phyloP scores from a whole-genome alignment of 2,888 invertebrate genomes.

The Schizotus pectinicornis region DNA sequence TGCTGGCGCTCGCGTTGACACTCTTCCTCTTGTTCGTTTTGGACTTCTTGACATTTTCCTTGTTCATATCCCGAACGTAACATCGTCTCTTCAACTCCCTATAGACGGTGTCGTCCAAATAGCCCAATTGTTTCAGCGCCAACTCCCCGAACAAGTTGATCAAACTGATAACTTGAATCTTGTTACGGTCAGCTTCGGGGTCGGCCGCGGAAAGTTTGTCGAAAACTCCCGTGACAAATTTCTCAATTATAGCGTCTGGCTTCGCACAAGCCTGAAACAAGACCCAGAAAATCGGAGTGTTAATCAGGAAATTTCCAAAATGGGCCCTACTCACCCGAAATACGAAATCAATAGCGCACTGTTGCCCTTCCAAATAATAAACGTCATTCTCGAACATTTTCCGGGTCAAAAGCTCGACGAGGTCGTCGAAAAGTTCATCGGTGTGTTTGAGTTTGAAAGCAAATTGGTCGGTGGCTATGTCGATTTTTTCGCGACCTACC shows the following conservation, averaged over 20 bases:
- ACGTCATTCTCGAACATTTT: conserved; percentile 60
- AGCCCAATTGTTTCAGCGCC: conserved; percentile 79
- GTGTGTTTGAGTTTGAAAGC: conserved; percentile 55
- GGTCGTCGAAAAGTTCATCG: conserved; percentile 64
- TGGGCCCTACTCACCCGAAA: conserved; percentile 62
- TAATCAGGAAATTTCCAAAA: neutral
- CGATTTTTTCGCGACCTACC: conserved; percentile 54
- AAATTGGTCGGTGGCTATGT: conserved; percentile 48
- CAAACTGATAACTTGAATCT: conserved; percentile 2
- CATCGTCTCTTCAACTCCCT: conserved; percentile 73
- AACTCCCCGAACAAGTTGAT: conserved; percentile 60
- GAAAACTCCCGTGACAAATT: too few relatives aligned
- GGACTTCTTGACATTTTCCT: conserved; percentile 21
- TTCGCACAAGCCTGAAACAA: neutral
- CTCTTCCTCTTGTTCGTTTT: conserved; percentile 7
- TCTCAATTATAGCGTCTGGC: too few relatives aligned
- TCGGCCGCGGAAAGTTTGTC: conserved; percentile 1
- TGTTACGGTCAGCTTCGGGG: conserved; percentile 35
- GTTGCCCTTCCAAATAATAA: conserved; percentile 65
- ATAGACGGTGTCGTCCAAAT: conserved; percentile 82
- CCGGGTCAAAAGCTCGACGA: conserved; percentile 59
- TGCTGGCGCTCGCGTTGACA: neutral
- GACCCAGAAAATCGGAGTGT: too few relatives aligned
- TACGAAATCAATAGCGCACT: conserved; percentile 65
- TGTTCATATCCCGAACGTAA: conserved; percentile 6